Base-by-base conservation (phyloP, 2,113 vertebrate species). In the Jacana jacana region DNA sequence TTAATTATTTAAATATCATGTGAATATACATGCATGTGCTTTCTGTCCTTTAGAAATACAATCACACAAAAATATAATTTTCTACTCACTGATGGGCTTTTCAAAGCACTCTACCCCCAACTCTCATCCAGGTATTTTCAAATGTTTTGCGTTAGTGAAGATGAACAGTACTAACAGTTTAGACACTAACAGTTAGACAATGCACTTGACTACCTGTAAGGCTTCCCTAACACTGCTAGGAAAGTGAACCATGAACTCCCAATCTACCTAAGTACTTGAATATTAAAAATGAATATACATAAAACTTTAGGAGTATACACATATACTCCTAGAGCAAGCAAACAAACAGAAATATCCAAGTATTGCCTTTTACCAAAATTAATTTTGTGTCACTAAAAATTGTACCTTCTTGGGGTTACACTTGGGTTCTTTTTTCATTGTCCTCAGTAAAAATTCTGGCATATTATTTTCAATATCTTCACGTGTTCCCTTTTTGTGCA, bases 401-500 rank as follows among this genome's bases (percentile, higher is more conserved):
- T 82, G 72, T 97, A 99, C 99, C 98, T 99, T 99, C 89, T 98
- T 98, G 48, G 93, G 94, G 83, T 92, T 96, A 93, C 61, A 92
- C 79, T 96, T 89, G 3, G 84, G 86, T 57, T 96, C 96, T 58
- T 98, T 98, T 80, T 96, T 98, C 96, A 99, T 97, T 77, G 98
- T 98, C 95, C 97, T 97, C 92, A 97, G 93, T 92, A 99, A 98
- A 98, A 99, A 99, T 65, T 98, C 98, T 40, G 99, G 99, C 96
- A 98, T 99, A 82, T 99, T 99, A 91, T 99, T 99, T 96, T 99
- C 98, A 91, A 99, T 98, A 95, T 99, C 99, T n/a, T 99, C 98
- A 97, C 97, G 98, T 69, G 99, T 99, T 72, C 99, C 99, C 17
- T 98, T 99, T 98, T 99, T 99, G 92, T 98, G 98, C 80, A 99